Base-by-base conservation (phyloP, 2,888 invertebrate genomes). In the Melinaea menophilus region DNA sequence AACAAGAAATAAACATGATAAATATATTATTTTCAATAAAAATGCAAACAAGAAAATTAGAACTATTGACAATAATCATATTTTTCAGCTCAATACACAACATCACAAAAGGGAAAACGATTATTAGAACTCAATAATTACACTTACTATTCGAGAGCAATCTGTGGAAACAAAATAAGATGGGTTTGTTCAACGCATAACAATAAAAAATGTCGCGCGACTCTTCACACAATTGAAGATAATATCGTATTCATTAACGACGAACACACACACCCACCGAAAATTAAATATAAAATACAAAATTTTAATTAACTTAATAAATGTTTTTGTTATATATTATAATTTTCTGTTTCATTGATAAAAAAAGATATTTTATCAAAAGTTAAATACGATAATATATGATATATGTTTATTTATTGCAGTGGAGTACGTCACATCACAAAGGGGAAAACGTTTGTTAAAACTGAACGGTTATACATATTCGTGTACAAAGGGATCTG, bases 111-210 rank as follows among this genome's bases (percentile, higher is more conserved):
- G 45, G 74, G 73, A 3, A 70, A 66, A 22, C 68, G 63, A 4
- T 60, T 81, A 47, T 71, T 83, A 2, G 67, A 68, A 7, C 54
- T 77, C 0, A 69, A 68, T 1, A 76, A 76, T 0, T 82, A 76
- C 62, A 80, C 76, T 0, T 83, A 79, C 65, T 75, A 51, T 55
- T 63, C 66, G 4, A 59, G 56, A 0, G 67, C 71, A 0, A 66
- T 71, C 1, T 72, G 60, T 13, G 65, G 69, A 0, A 2, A 3
- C 4, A 79, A 75, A 37, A 55, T 63, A 0, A 68, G 80, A 13
- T 85, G 84, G 85, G 70, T 75, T 4, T 85, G 84, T 61, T 84
- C 83, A 1, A 80, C 84, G 0, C 80, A 85, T 63, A 64, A 71
- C 45, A 69, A 55, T 34, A 66, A 58, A 9, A 68, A 66, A 0